phyloP scores from a whole-genome alignment of 2,888 invertebrate genomes.

The Amorpha juglandis region DNA sequence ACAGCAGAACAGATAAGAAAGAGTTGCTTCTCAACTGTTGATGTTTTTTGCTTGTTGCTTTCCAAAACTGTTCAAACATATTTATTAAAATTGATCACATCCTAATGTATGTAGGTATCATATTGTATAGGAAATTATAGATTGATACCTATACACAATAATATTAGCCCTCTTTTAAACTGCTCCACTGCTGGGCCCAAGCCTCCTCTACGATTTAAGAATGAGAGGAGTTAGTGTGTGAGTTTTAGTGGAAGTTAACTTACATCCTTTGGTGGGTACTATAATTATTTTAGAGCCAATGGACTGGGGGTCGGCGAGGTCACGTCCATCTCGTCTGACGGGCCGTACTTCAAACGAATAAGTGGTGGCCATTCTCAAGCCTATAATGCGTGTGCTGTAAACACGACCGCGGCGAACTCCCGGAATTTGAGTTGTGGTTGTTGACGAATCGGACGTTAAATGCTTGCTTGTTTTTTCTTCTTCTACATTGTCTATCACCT shows the following conservation, averaged over 20 bases:
- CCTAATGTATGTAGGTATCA: no score
- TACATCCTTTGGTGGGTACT: conserved; percentile 93
- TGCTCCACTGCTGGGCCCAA: no score
- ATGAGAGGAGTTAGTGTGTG: no score
- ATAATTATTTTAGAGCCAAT: conserved; percentile 88
- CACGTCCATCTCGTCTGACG: conserved; percentile 79
- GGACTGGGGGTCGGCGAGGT: conserved; percentile 79
- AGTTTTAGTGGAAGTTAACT: conserved; percentile 64
- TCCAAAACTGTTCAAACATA: no score
- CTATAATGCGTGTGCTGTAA: conserved; percentile 86
- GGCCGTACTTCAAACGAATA: conserved; percentile 91
- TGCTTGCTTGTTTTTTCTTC: conserved; percentile 55
- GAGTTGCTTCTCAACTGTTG: no score
- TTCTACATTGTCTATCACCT: conserved; percentile 72
- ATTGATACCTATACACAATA: no score
- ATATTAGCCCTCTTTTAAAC: no score
- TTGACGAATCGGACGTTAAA: conserved; percentile 43
- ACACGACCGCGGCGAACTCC: conserved; percentile 58
- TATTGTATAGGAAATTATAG: no score
- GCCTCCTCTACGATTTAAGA: no score
- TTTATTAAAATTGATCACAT: no score
- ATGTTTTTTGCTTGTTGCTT: no score
- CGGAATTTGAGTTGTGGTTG: conserved; percentile 47
- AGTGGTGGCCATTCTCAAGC: conserved; percentile 91
- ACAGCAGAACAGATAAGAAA: no score